Evolutionary conservation across 2,888 invertebrate species (phyloP).

Genomic region (Ellobium chinense): DNA sequence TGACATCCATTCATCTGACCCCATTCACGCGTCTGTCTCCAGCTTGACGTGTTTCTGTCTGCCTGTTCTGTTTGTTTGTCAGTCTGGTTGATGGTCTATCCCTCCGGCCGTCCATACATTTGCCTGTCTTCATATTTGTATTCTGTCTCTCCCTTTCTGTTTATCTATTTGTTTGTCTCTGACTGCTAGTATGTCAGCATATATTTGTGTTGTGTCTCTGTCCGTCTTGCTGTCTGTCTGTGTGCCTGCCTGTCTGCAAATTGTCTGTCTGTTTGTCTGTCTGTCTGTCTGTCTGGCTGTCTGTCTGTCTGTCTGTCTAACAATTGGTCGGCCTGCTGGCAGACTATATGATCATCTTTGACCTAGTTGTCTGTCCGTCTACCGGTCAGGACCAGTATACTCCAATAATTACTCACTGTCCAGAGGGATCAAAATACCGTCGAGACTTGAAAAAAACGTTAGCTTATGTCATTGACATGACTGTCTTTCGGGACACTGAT

Average conservation of each 20-base stretch:
- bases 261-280: background rate
- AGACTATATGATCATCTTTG: no score
- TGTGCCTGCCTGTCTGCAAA: background rate
- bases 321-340: no score
- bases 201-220: background rate
- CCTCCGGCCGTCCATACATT: slow-evolving; percentile 1
- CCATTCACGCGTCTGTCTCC: background rate
- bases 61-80: background rate
- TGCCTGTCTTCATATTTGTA: background rate
- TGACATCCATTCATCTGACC: background rate
- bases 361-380: no score
- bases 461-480: no score
- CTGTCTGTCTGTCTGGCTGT: background rate
- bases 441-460: no score
- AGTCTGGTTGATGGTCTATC: slow-evolving; percentile 3
- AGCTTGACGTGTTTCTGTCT: background rate
- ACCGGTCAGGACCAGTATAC: no score
- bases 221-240: background rate
- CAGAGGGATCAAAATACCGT: no score
- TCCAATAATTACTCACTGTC: no score
- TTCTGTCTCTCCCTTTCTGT: slow-evolving; percentile 6
- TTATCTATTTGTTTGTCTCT: background rate
- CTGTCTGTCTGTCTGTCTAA: no score
- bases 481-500: no score
- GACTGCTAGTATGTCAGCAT: background rate